phyloP scores from a whole-genome alignment of 2,888 invertebrate genomes.

The Digitonthophagus gazella region DNA sequence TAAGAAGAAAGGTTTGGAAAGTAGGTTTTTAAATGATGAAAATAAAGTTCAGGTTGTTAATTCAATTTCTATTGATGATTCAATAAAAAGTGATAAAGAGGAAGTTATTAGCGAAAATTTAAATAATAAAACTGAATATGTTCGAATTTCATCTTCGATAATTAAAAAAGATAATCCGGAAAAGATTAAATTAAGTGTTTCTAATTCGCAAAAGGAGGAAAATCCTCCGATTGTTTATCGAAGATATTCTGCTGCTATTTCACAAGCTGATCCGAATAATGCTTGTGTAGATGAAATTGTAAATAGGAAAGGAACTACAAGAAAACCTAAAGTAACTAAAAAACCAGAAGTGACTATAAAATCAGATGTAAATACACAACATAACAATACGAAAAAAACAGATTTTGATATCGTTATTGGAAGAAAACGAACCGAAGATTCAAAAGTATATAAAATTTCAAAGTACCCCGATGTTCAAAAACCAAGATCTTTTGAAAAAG shows the following conservation, averaged over 20 bases:
- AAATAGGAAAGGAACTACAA: background rate
- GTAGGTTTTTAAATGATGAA: background rate
- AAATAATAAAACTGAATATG: background rate
- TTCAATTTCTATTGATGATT: constrained; percentile 17
- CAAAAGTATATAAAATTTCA: constrained; percentile 16
- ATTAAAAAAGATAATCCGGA: background rate
- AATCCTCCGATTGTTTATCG: background rate
- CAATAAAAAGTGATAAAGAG: too few relatives aligned
- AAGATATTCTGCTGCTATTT: constrained; percentile 7
- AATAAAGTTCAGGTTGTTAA: constrained; percentile 17
- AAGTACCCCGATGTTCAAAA: background rate
- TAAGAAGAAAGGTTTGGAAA: constrained; percentile 7
- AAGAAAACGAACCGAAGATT: constrained; percentile 18
- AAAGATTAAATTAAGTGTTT: constrained; percentile 3
- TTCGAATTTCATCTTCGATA: background rate
- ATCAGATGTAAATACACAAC: background rate
- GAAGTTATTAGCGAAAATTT: constrained; percentile 10
- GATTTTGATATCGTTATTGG: constrained; percentile 20
- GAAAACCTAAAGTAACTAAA: background rate
- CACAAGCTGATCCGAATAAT: constrained; percentile 11
- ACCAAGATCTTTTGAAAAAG: constrained; percentile 3
- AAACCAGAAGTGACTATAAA: background rate
- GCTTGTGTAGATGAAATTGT: constrained; percentile 4
- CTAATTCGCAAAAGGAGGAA: background rate
- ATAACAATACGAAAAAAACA: background rate